Base-by-base conservation (phyloP, 2,797 vertebrate genomes). In the Sarcophilus harrisii region DNA sequence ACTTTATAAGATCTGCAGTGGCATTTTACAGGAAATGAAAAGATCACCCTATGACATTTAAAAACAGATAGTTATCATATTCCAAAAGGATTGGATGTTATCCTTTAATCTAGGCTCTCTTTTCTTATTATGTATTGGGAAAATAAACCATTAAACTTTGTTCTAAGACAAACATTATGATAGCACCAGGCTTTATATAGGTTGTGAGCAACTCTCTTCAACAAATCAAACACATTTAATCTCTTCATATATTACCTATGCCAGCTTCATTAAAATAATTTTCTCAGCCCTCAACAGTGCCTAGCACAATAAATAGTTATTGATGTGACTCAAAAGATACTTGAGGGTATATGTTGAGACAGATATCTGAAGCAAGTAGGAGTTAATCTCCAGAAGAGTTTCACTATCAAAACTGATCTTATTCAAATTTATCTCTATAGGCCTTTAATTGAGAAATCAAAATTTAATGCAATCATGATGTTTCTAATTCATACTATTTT, bases 321-420 rank as follows among this genome's bases (percentile, higher is more conserved):
- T 81, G n/a, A 81, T 1, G 5, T 38, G 66, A 81, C 66, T 38
- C 21, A 6, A 81, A 18, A 81, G 14, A 66, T 16, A n/a, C 32
- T 66, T 16, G 32, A 96, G 93, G 92, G 95, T 96, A 93, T 95
- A 97, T 91, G 95, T 87, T 95, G 96, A 97, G 57, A 97, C 91
- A 96, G 95, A 95, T 52, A 96, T 0, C 1, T 73, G 90, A 97
- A 94, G 91, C 94, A 97, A 97, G 54, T 96, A 95, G 92, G 94
- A 97, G 90, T 91, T 93, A 97, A 92, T 93, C 90, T 90, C 92
- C 92, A 94, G 92, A 94, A 96, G 92, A 96, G 32, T 57, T 60
- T 93, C 92, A 95, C 91, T 90, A 97, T 96, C 96, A 96, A 93
- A 96, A 97, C 97, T 97, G 96, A 97, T 94, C 96, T 95, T 95